These are phyloP conservation scores for Vidua macroura DNA, from an alignment of 2,113 vertebrate genomes.

Conservation along the genomic window DNA sequence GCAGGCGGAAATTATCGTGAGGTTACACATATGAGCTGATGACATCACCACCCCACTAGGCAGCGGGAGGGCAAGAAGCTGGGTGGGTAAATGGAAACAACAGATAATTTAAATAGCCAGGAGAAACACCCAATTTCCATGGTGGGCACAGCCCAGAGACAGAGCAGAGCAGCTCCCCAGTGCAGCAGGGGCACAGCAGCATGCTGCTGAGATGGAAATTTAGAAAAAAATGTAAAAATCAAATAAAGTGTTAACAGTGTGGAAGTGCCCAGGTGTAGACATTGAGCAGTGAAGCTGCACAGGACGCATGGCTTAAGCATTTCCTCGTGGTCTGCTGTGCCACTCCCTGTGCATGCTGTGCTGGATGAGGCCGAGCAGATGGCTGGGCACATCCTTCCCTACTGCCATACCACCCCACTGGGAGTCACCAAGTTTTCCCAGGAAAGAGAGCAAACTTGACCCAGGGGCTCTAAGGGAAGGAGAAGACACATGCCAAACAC, in stretches of 20 bases:
- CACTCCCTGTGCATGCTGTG: rapidly evolving
- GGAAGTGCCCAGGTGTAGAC: neutral
- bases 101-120: neutral
- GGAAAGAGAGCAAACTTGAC: neutral
- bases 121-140: neutral
- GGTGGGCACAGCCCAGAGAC: neutral
- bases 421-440: neutral
- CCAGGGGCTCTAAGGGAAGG: neutral
- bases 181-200: neutral
- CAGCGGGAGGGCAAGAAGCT: neutral
- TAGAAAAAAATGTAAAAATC: neutral
- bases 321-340: rapidly evolving
- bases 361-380: rapidly evolving
- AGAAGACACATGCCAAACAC: neutral
- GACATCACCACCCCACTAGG: neutral
- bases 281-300: neutral
- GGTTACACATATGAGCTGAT: neutral
- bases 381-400: neutral
- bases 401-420: rapidly evolving
- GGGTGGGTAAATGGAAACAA: slow-evolving; percentile 12
- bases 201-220: neutral
- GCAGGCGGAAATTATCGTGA: neutral
- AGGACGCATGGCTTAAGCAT: neutral
- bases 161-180: neutral
- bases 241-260: neutral